Percentiles rank a stretch among this genome's conserved stretches.
Evolutionary conservation across 2,888 invertebrate genomes (phyloP).

Genomic region (Palloptera scutellata): DNA sequence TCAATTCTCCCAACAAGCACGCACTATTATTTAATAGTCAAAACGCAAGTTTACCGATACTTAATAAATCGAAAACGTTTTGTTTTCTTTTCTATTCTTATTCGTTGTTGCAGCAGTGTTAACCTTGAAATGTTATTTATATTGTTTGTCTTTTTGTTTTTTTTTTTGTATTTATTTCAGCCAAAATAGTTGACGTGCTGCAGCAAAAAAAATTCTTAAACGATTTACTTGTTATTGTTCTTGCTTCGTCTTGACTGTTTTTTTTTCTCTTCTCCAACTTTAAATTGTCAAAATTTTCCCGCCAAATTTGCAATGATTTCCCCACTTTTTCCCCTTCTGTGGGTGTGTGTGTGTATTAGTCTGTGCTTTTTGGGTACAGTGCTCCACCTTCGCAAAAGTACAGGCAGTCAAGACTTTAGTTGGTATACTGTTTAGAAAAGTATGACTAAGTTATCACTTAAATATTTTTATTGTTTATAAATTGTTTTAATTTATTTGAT

Average conservation of each 20-base stretch:
- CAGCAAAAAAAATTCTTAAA: background rate
- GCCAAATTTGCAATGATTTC: constrained; percentile 49
- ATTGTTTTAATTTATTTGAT: background rate
- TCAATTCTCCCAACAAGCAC: background rate
- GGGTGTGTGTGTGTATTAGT: background rate
- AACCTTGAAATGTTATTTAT: too few relatives aligned
- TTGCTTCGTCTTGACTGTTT: too few relatives aligned
- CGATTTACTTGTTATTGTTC: too few relatives aligned
- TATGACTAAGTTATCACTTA: constrained; percentile 22
- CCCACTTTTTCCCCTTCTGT: constrained; percentile 33
- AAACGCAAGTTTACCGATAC: constrained; percentile 11
- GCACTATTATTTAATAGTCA: background rate
- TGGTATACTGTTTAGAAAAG: constrained; percentile 20
- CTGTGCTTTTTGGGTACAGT: constrained; percentile 36
- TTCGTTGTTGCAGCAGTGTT: too few relatives aligned
- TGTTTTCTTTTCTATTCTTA: too few relatives aligned
- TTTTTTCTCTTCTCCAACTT: background rate
- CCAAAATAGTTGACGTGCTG: background rate
- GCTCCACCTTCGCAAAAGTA: constrained; percentile 25
- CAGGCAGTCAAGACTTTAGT: background rate
- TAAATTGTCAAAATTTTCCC: constrained; percentile 49
- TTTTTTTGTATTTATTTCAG: too few relatives aligned
- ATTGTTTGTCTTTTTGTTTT: too few relatives aligned
- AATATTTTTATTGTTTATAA: constrained; percentile 9
- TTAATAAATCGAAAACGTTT: constrained; percentile 9